phyloP scores from a whole-genome alignment of 1,140 invertebrate genomes.

The Armadillidium nasatum region DNA sequence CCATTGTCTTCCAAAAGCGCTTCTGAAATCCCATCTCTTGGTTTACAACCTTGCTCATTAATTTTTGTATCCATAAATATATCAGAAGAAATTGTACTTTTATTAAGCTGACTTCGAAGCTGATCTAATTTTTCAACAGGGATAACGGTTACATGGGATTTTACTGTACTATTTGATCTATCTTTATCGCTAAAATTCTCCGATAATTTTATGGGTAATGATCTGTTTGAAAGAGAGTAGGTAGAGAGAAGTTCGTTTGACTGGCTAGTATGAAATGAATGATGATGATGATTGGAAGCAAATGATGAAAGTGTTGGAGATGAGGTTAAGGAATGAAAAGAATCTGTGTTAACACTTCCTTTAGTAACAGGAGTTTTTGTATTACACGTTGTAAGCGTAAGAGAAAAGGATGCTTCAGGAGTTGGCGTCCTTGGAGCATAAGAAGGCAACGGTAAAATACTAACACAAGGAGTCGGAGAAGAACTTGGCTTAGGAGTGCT shows the following conservation, averaged over 20 bases:
- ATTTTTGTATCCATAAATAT: too few species aligned
- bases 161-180: too few species aligned
- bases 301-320: not conserved
- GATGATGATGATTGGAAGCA: not conserved
- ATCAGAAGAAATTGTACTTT: not conserved
- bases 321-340: not conserved
- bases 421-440: not conserved
- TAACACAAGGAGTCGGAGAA: not conserved
- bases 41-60: not conserved
- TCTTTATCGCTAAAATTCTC: too few species aligned
- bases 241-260: not conserved
- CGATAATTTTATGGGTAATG: too few species aligned
- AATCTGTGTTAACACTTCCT: not conserved
- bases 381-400: not conserved
- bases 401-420: not conserved
- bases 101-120: not conserved
- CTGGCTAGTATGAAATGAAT: not conserved
- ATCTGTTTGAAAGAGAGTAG: too few species aligned
- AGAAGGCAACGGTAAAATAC: not conserved
- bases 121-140: not conserved
- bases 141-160: not conserved
- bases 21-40: constrained; percentile 3
- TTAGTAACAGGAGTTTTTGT: not conserved
- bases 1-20: constrained; percentile 36
- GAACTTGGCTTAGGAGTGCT: not conserved